Evolutionary conservation across 2,888 invertebrate species (phyloP).

Genomic region (Helleia helle): DNA sequence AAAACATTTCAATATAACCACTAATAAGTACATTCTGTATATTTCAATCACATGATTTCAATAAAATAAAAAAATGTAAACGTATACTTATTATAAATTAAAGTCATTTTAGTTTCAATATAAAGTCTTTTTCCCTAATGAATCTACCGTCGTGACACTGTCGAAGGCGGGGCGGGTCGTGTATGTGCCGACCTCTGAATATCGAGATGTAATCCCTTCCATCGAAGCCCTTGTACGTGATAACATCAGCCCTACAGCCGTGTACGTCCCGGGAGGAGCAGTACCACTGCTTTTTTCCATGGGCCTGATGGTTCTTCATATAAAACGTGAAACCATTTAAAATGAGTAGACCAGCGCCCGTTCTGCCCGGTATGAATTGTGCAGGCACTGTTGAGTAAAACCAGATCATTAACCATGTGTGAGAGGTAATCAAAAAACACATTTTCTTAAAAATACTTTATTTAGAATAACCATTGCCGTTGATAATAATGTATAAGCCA

Average conservation of each 20-base stretch:
- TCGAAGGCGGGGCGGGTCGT: constrained; percentile 53
- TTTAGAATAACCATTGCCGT: no score
- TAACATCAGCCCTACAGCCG: constrained; percentile 62
- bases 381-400: constrained; percentile 54
- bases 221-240: constrained; percentile 56
- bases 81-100: constrained; percentile 24
- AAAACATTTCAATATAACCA: constrained; percentile 34
- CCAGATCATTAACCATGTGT: constrained; percentile 26
- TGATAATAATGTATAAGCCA: constrained; percentile 5
- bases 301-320: constrained; percentile 66
- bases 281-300: constrained; percentile 67
- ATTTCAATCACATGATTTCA: constrained; percentile 50
- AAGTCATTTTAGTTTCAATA: constrained; percentile 30
- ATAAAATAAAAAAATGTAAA: constrained; percentile 24
- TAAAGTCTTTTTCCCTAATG: constrained; percentile 54
- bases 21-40: constrained; percentile 31
- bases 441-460: constrained; percentile 23
- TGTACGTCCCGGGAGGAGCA: constrained; percentile 63
- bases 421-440: constrained; percentile 28
- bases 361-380: constrained; percentile 60
- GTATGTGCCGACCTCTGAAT: constrained; percentile 59
- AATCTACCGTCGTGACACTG: constrained; percentile 62
- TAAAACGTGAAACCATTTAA: constrained; percentile 65
- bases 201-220: constrained; percentile 64
- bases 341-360: constrained; percentile 57